These are phyloP conservation scores for Acipenser oxyrinchus DNA, from an alignment of 2,797 vertebrate genomes.

Conservation along the genomic window DNA sequence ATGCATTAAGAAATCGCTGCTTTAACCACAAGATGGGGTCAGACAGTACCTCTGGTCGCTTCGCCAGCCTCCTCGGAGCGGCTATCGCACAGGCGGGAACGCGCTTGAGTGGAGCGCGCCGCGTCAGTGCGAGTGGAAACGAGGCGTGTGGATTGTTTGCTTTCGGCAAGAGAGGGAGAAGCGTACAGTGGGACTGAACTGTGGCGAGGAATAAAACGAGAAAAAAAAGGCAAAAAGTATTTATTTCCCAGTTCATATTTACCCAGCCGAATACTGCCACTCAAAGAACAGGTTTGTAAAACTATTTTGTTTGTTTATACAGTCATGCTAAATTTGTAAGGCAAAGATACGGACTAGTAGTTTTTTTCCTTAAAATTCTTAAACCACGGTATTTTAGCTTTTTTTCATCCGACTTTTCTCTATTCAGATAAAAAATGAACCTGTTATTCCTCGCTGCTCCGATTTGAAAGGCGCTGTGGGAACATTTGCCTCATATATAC, in stretches of 20 bases:
- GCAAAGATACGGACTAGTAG: constrained; percentile 6
- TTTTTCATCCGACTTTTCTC: background rate
- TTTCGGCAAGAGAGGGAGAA: constrained; percentile 6
- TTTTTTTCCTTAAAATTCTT: background rate
- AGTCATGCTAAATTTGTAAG: background rate
- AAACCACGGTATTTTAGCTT: no score
- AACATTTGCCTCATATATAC: no score
- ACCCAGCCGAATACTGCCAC: no score
- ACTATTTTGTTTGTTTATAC: constrained; percentile 5
- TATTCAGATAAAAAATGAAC: constrained; percentile 14
- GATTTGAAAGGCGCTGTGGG: background rate
- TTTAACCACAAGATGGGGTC: no score
- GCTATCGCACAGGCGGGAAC: no score
- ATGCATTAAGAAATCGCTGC: no score
- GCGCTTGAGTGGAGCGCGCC: constrained; percentile 11
- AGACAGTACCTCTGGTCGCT: no score
- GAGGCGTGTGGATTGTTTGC: constrained; percentile 20
- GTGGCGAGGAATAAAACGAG: background rate
- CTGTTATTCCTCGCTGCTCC: constrained; percentile 22
- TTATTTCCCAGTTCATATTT: no score
- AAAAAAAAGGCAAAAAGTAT: no score
- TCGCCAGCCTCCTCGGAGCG: no score
- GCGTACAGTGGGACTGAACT: constrained; percentile 2
- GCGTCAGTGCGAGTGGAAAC: constrained; percentile 22
- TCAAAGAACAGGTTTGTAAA: constrained; percentile 5